Evolutionary conservation across 2,113 vertebrate species (phyloP), one percentile per base, ranked within the genome.

Genomic region (Myrmecophaga tridactyla): DNA sequence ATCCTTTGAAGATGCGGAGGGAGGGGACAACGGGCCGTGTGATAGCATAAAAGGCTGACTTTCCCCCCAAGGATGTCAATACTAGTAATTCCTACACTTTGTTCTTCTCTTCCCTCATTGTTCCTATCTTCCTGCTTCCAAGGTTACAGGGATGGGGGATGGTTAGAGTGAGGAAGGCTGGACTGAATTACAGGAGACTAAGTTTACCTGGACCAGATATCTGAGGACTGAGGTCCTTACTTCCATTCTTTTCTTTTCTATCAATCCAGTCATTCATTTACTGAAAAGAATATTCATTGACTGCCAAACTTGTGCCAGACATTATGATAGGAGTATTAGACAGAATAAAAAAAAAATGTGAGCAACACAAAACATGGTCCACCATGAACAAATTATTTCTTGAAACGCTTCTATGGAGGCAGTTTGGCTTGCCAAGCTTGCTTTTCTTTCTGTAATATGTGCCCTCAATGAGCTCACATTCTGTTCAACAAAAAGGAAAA

Each of bases 161-260:
- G 11, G 4, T 6, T 20, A 23, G n/a, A 4, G 9, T 14, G 80
- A 41, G 36, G n/a, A 10, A 53, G 4, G 6, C 31, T 58, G 34
- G 12, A 12, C 48, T 95, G 36, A 95, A 83, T 53, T 77, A 13
- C 39, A 88, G 13, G 63, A 92, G 53, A 73, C 17, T 73, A 53
- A 29, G 73, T 77, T 94, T 96, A 83, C 62, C 63, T 70, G 51
- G 27, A 29, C 14, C 34, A 53, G 73, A 85, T 11, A 69, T 31
- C 53, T 39, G 9, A 70, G 13, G 39, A 76, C 29, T 60, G 29
- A 94, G 89, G n/a, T 2, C 89, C 69, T 92, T 67, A 6, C 48
- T 69, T 80, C 63, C 36, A 88, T 34, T 29, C 75, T 95, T 80
- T 29, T 63, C 48, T 96, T 92, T 89, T 39, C 51, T 51, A 51